Base-by-base conservation (phyloP, 2,113 vertebrate genomes). In the Haplochromis burtoni region DNA sequence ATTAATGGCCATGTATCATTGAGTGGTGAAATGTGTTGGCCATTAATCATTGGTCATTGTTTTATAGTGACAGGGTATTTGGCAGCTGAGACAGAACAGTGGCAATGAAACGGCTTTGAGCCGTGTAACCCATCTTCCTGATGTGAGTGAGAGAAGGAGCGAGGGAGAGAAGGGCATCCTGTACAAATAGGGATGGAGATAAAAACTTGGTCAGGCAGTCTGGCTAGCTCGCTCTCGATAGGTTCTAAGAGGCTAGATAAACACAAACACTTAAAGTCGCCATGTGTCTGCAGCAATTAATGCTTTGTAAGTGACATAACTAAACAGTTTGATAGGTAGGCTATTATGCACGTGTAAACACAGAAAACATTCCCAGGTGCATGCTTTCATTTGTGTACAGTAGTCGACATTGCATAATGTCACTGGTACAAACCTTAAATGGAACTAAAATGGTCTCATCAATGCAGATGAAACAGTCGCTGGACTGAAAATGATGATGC, bases 31-130 rank as follows among this genome's bases (percentile, higher is more conserved):
- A 87, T 80, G 80, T 84, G 86, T 90, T 84, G 82, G 86, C 80
- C 79, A 91, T 96, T 89, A 87, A 91, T 95, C 94, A 94, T 90
- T 90, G 82, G 87, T 86, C 91, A 88, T 88, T 93, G 88, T 95
- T 95, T 95, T 92, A 88, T 84, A 85, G 89, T 84, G 88, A 91
- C 91, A 89, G 49, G 80, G 35, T 82, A 76, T 91, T 92, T 95
- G 93, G 86, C 95, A 95, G 88, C 89, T 81, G 82, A 86, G 90
- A 93, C 88, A 87, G 66, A 90, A 89, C 81, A 85, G 90, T 87
- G 78, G 88, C 90, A 88, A 85, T 88, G 86, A 85, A 91, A 88
- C 6, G 7, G 59, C 86, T 85, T 59, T 53, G 79, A 94, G 73
- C 21, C 7, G 29, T 88, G 93, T 89, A 92, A 87, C 88, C 63